Evolutionary conservation across 2,888 invertebrate species (phyloP).

Genomic region (Capitulum mitella): DNA sequence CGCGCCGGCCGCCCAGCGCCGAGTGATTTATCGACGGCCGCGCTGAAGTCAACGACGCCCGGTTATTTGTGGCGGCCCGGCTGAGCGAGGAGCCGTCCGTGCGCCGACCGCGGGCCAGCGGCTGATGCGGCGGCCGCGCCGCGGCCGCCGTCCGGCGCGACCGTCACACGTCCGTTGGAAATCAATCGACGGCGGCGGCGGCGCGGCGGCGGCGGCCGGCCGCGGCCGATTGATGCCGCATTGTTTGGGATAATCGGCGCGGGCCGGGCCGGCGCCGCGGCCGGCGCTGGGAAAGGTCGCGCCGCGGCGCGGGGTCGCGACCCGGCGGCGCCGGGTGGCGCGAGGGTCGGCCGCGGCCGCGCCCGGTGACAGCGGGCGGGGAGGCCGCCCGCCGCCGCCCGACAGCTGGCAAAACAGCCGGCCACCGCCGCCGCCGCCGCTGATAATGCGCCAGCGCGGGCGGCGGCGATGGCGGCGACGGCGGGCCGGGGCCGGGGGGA

Average conservation of each 20-base stretch:
- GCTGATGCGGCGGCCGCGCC: not conserved
- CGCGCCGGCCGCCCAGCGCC: not conserved
- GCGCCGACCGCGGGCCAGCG: too few relatives aligned
- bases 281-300: conserved; percentile 13
- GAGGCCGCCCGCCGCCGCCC: not conserved
- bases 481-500: too few relatives aligned
- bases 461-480: not conserved
- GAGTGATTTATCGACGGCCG: not conserved
- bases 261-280: not conserved
- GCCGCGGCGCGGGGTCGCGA: not conserved
- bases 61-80: not conserved
- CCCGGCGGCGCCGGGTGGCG: not conserved
- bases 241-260: conserved; percentile 18
- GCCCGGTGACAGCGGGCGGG: conserved; percentile 3
- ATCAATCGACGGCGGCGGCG: not conserved
- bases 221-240: not conserved
- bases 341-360: not conserved
- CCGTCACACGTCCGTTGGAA: not conserved
- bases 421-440: not conserved
- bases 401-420: not conserved
- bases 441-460: not conserved
- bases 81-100: too few relatives aligned
- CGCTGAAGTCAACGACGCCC: not conserved
- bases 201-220: not conserved
- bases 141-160: not conserved